These are phyloP conservation scores for Garra rufa DNA, from an alignment of 2,113 vertebrate genomes.

Conservation along the genomic window DNA sequence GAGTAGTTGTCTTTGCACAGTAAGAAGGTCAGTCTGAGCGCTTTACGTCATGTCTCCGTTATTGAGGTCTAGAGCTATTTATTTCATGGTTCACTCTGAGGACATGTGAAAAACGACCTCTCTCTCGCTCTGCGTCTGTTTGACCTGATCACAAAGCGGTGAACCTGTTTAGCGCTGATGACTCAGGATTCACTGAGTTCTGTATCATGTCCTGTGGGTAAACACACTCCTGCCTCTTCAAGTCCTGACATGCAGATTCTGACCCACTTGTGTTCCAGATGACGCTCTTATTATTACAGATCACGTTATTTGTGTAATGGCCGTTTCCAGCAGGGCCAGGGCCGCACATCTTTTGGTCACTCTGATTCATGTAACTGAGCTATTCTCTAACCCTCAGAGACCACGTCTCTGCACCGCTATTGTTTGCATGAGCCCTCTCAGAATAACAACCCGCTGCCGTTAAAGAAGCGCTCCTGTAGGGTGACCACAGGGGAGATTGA, in stretches of 20 bases:
- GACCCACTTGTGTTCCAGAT: slow-evolving; percentile 18
- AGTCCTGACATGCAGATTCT: slow-evolving; percentile 31
- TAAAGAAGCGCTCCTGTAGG: not conserved
- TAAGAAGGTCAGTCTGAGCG: not conserved
- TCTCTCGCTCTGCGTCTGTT: not conserved
- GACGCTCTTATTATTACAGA: slow-evolving; percentile 3
- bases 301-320: not conserved
- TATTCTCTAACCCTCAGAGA: not conserved
- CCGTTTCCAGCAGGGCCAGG: not conserved
- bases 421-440: not conserved
- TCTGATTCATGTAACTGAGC: slow-evolving; percentile 29
- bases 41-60: not conserved
- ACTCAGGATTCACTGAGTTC: slow-evolving; percentile 45
- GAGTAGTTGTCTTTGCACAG: not conserved
- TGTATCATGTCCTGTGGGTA: slow-evolving; percentile 14
- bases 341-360: slow-evolving; percentile 6
- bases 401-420: not conserved
- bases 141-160: slow-evolving; percentile 7
- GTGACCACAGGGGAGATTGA: not conserved
- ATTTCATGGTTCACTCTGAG: slow-evolving; percentile 10
- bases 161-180: slow-evolving; percentile 36
- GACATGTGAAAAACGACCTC: not conserved
- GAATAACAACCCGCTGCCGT: not conserved
- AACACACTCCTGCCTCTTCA: slow-evolving; percentile 11
- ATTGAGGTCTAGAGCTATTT: not conserved